Percentiles rank a stretch among this genome's conserved stretches.
Evolutionary conservation across 2,888 invertebrate species (phyloP).

Genomic region (Cephus spinipes): DNA sequence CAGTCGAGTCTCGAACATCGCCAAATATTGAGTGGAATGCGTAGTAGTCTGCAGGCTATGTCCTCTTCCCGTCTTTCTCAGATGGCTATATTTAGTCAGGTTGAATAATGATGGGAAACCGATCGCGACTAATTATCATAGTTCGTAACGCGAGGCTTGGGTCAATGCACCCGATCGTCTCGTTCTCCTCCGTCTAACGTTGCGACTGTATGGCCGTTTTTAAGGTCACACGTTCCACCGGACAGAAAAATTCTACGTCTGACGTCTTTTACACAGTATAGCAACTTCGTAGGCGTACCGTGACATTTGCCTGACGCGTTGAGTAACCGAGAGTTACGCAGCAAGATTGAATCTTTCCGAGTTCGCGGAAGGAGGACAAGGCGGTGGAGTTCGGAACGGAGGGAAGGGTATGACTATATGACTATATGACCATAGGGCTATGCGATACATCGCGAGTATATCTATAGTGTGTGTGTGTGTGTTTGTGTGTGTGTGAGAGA

Average conservation of each 20-base stretch:
- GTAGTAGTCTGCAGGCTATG: slow-evolving; percentile 24
- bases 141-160: slow-evolving; percentile 36
- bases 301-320: slow-evolving; percentile 52
- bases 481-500: too few species aligned
- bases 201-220: too few species aligned
- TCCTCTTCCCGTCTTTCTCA: slow-evolving; percentile 31
- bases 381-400: neutral
- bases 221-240: too few species aligned
- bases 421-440: too few species aligned
- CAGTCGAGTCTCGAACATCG: slow-evolving; percentile 44
- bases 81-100: slow-evolving; percentile 52
- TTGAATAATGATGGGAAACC: slow-evolving; percentile 42
- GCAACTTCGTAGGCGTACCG: slow-evolving; percentile 49
- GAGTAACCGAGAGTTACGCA: slow-evolving; percentile 35
- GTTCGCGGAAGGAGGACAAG: too few species aligned
- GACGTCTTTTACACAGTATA: slow-evolving; percentile 48
- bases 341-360: too few species aligned
- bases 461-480: too few species aligned
- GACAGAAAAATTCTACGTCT: too few species aligned
- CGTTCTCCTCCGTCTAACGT: too few species aligned
- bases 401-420: too few species aligned
- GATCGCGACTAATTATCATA: slow-evolving; percentile 20
- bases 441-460: too few species aligned
- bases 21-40: slow-evolving; percentile 60
- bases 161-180: too few species aligned